Percentiles rank a stretch among this genome's conserved stretches.
Evolutionary conservation across 2,113 vertebrate genomes (phyloP).

Genomic region (Apodemus speciosus): DNA sequence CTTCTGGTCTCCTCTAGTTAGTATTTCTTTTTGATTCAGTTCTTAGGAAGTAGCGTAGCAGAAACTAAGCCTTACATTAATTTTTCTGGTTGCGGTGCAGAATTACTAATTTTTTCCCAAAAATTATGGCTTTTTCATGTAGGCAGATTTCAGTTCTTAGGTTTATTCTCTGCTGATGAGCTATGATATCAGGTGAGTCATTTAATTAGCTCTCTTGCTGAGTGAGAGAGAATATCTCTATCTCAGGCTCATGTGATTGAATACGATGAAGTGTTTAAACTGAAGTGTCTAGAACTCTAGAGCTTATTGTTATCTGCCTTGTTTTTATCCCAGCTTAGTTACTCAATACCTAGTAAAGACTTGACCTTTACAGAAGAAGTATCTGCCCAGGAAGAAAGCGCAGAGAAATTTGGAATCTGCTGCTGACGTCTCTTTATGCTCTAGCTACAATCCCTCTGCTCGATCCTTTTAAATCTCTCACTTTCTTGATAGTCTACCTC

Average conservation of each 20-base stretch:
- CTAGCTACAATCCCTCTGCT: neutral
- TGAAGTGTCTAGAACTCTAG: neutral
- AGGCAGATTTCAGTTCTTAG: slow-evolving; percentile 11
- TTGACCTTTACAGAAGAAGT: neutral
- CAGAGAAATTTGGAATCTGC: slow-evolving; percentile 1
- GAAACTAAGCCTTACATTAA: neutral
- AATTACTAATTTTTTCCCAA: neutral
- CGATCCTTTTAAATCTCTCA: neutral
- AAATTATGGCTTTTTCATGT: neutral
- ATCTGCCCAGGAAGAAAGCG: neutral
- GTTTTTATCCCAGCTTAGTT: slow-evolving; percentile 3
- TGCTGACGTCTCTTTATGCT: neutral
- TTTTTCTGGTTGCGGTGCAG: slow-evolving; percentile 21
- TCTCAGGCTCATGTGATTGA: neutral
- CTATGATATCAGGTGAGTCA: neutral
- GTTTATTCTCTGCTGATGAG: neutral
- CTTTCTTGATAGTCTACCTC: slow-evolving; percentile 28
- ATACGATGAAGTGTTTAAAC: neutral
- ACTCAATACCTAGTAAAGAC: slow-evolving; percentile 2
- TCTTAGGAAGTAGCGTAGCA: neutral
- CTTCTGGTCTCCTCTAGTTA: neutral
- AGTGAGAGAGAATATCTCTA: slow-evolving; percentile 7
- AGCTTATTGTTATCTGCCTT: neutral
- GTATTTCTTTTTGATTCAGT: neutral
- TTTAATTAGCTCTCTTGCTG: slow-evolving; percentile 49